Conservation (phyloP, 2,113 vertebrate genomes). For the Tetraodon nigroviridis region DNA sequence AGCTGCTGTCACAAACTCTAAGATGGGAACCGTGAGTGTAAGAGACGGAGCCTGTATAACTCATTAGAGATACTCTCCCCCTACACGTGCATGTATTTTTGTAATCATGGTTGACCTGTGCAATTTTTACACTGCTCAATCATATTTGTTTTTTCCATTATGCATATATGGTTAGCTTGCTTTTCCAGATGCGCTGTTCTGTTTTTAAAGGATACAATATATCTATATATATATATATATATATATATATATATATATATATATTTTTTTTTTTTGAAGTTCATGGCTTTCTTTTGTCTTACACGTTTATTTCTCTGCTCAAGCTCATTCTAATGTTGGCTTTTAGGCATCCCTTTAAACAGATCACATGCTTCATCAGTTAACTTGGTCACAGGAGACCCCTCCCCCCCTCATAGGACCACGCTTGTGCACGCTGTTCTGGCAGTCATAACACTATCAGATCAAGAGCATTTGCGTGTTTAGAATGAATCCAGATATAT, state of each 20-base stretch:
- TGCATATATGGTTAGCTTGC: background rate
- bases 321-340: conserved; percentile 22
- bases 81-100: background rate
- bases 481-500: conserved; percentile 16
- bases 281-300: background rate
- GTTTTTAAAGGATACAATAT: no score
- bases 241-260: no score
- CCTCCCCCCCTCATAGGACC: conserved; percentile 10
- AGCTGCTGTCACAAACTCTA: conserved; percentile 36
- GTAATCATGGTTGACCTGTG: no score
- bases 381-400: conserved; percentile 63
- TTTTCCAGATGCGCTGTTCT: conserved; percentile 6
- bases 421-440: conserved; percentile 3
- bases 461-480: conserved; percentile 3
- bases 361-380: conserved; percentile 68
- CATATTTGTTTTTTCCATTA: no score
- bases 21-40: conserved; percentile 3
- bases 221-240: no score
- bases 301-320: conserved; percentile 27
- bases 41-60: conserved; percentile 14
- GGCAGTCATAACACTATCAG: conserved; percentile 22
- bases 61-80: conserved; percentile 35
- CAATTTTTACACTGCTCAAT: no score
- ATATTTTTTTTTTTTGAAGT: no score
- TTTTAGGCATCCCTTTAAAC: conserved; percentile 54